Conservation (phyloP, 2,113 vertebrate species). For the Cranoglanis bouderius region DNA sequence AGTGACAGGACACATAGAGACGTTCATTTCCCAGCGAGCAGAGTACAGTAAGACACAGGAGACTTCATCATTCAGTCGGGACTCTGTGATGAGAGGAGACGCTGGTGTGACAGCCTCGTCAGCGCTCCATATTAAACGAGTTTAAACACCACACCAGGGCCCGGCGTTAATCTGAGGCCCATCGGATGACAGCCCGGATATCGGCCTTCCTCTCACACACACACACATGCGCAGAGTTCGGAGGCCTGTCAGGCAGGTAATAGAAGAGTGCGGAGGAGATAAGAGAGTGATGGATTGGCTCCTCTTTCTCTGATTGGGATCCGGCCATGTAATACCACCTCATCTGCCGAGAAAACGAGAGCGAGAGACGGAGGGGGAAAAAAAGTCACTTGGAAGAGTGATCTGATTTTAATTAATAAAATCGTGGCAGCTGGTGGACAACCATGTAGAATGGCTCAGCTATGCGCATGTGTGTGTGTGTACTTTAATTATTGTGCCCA, state of each 20-base stretch:
- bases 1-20: conserved; percentile 42
- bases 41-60: conserved; percentile 48
- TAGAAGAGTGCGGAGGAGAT: conserved; percentile 70
- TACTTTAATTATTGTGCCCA: conserved; percentile 21
- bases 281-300: conserved; percentile 76
- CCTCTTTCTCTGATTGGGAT: conserved; percentile 68
- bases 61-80: conserved; percentile 71
- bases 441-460: conserved; percentile 34
- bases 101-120: conserved; percentile 70
- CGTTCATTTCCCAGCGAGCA: neutral
- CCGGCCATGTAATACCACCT: conserved; percentile 71
- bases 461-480: conserved; percentile 11
- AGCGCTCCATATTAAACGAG: conserved; percentile 76
- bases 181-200: conserved; percentile 70
- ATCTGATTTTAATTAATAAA: conserved; percentile 59
- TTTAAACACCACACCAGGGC: conserved; percentile 69
- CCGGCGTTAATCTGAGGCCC: conserved; percentile 73
- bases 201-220: conserved; percentile 53
- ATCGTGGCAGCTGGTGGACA: conserved; percentile 47
- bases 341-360: conserved; percentile 56
- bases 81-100: conserved; percentile 60
- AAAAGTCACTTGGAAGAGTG: conserved; percentile 43
- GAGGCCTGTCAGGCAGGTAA: conserved; percentile 69
- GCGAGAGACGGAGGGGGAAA: neutral
- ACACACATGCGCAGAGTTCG: conserved; percentile 52